Base-by-base conservation (phyloP, 2,797 vertebrate genomes). In the Rousettus madagascariensis region DNA sequence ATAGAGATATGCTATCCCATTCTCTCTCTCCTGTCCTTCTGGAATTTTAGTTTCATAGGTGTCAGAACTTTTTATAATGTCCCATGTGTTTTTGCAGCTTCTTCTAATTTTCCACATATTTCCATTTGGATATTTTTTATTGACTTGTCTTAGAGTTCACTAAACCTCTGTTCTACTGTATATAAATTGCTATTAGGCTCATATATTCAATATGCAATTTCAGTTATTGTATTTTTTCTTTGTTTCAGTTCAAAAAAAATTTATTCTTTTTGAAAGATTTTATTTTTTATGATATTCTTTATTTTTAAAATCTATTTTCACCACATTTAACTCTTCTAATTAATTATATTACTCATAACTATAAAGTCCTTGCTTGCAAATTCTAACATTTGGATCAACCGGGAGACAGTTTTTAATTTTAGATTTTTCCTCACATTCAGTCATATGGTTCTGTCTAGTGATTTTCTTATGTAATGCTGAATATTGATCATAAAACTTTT, bases 251-350 rank as follows among this genome's bases (percentile, higher is more conserved):
- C n/a, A 85, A 92, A 30, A 30, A 93, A 38, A 49, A 38, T 75
- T 79, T 92, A 74, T 63, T 85, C 46, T 53, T 82, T 93, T 68
- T 83, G 17, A 51, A 49, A 61, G 13, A 90, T 61, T 72, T 86
- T 17, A 55, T 65, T 86, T 38, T 38, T 2, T 43, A 30, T 78
- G n/a, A 72, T 65, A 63, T 41, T 83, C 3, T 79, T 78, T 26
- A 89, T 82, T 86, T 71, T 77, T 41, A 51, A 95, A 85, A 85
- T 80, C 38, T 30, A n/a, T 59, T 77, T 82, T 89, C 63, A 33
- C 30, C 12, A 30, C 43, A 4, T 36, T 86, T 49, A 59, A 63
- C 6, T 84, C n/a, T 51, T 80, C n/a, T 75, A 55, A 66, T 72
- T 65, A 83, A 30, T 66, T 11, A 53, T 71, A 46, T 74, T n/a